Percentiles rank a stretch among this genome's conserved stretches.
Conservation (phyloP, 2,888 invertebrate genomes). For the Lepidochrysops patricia region DNA sequence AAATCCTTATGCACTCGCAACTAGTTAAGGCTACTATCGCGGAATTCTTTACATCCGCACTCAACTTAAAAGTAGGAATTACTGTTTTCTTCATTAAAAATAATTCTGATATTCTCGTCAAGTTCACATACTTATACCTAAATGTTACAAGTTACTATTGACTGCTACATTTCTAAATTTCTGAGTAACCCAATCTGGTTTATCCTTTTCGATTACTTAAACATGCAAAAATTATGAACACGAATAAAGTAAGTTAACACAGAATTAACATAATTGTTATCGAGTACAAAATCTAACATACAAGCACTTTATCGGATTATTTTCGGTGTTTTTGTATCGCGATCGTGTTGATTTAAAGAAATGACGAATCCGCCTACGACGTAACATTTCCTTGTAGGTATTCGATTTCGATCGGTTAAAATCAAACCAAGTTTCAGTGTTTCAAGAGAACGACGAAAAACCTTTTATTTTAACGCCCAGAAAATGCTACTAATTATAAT, state of each 20-base stretch:
- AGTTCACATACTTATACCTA: background rate
- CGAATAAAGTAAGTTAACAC: background rate
- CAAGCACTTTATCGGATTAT: background rate
- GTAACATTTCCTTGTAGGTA: background rate
- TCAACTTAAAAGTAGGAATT: no score
- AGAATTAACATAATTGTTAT: constrained; percentile 1
- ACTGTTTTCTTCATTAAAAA: background rate
- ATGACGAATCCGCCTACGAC: background rate
- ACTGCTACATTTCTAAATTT: background rate
- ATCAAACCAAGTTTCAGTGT: background rate
- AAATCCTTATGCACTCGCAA: no score
- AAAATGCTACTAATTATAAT: no score
- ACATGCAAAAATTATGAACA: constrained; percentile 5
- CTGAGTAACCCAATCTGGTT: background rate
- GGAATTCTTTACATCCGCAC: no score
- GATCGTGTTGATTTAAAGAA: background rate
- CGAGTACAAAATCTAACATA: background rate
- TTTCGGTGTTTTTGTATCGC: background rate
- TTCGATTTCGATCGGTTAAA: background rate
- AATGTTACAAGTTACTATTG: background rate
- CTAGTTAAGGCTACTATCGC: no score
- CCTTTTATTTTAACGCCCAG: no score
- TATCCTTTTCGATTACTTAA: background rate
- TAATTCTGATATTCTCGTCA: no score
- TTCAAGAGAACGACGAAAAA: no score